Conservation (phyloP, 2,113 vertebrate genomes). For the Paratilapia polleni region DNA sequence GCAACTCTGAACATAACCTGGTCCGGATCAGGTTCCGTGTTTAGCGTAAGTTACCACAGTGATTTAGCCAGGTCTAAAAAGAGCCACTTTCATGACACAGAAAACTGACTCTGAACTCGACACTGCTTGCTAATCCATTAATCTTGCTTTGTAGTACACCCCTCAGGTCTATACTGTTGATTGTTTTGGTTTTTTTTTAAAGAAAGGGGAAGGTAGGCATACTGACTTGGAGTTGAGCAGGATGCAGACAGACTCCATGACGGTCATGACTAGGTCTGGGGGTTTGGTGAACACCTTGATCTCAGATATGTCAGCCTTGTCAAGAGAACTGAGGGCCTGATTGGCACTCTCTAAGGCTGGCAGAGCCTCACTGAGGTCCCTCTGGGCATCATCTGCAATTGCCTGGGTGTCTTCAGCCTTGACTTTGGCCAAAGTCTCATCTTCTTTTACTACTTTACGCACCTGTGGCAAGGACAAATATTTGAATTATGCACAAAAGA, state of each 20-base stretch:
- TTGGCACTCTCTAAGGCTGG: slow-evolving; percentile 84
- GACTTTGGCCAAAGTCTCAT: slow-evolving; percentile 83
- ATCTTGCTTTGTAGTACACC: too few species aligned
- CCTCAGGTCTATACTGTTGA: too few species aligned
- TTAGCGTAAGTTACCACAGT: too few species aligned
- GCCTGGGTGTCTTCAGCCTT: slow-evolving; percentile 88
- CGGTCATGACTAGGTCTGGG: slow-evolving; percentile 86
- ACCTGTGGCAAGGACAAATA: slow-evolving; percentile 69
- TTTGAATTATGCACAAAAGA: neutral
- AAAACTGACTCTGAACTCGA: too few species aligned
- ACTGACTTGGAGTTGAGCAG: slow-evolving; percentile 86
- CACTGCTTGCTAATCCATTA: too few species aligned
- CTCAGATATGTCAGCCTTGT: slow-evolving; percentile 90
- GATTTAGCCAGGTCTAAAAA: too few species aligned
- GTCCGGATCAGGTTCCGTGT: too few species aligned
- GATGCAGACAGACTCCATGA: slow-evolving; percentile 88
- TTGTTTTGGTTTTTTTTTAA: too few species aligned
- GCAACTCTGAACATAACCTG: too few species aligned
- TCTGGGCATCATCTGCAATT: slow-evolving; percentile 85
- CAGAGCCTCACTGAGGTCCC: slow-evolving; percentile 86
- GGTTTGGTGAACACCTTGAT: slow-evolving; percentile 88
- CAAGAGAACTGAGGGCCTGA: slow-evolving; percentile 84
- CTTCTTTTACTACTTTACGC: slow-evolving; percentile 82
- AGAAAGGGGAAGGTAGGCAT: neutral
- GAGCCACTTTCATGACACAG: too few species aligned